phyloP scores from a whole-genome alignment of 2,888 invertebrate species.

The Notodonta ziczac region DNA sequence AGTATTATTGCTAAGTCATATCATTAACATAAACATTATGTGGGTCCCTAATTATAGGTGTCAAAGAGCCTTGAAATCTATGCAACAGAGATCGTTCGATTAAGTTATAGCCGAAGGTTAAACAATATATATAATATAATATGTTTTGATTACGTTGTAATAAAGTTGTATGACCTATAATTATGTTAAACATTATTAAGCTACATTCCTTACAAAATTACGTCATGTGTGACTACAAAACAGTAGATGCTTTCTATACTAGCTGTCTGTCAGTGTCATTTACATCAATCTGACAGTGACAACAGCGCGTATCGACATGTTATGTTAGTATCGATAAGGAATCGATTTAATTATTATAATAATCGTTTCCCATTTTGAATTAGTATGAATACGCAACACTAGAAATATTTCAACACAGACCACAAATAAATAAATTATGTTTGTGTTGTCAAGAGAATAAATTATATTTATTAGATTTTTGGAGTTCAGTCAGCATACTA shows the following conservation, averaged over 20 bases:
- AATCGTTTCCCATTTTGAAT: no score
- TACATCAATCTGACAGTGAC: background rate
- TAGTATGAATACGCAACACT: no score
- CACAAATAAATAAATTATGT: no score
- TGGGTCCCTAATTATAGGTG: slow-evolving; percentile 16
- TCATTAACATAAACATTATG: slow-evolving; percentile 19
- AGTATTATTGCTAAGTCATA: background rate
- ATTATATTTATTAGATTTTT: no score
- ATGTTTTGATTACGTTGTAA: background rate
- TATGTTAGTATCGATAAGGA: background rate
- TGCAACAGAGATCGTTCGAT: slow-evolving; percentile 6
- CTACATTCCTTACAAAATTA: no score
- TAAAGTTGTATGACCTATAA: background rate
- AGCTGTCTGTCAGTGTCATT: background rate
- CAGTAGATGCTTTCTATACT: background rate
- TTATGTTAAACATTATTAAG: no score
- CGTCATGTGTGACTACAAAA: no score
- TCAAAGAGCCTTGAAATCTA: slow-evolving; percentile 20
- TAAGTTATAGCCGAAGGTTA: slow-evolving; percentile 13
- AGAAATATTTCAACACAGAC: no score
- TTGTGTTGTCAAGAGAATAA: no score
- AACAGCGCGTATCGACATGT: no score
- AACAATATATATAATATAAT: background rate
- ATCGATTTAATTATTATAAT: background rate
- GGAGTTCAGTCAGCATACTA: no score